Evolutionary conservation across 2,113 vertebrate genomes (phyloP).

Genomic region (Etia nguti): DNA sequence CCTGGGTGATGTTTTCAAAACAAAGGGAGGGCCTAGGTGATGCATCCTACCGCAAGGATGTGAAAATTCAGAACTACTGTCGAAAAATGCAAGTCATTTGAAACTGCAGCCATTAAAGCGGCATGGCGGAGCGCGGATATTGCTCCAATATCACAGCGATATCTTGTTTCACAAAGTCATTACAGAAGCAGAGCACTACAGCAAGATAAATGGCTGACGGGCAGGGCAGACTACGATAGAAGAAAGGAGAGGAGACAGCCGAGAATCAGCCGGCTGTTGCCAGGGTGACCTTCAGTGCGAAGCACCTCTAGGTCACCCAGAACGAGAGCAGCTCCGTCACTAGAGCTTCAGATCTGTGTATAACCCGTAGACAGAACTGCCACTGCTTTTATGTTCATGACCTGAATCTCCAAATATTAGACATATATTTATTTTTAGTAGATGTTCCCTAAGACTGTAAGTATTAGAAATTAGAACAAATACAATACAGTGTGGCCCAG

Average conservation of each 20-base stretch:
- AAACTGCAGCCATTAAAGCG: background rate
- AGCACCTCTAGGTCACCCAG: constrained; percentile 5
- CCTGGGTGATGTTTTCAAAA: background rate
- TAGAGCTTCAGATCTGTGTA: background rate
- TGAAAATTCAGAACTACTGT: background rate
- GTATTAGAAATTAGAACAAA: background rate
- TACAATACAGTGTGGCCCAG: background rate
- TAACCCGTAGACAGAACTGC: background rate
- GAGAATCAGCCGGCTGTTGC: constrained; percentile 24
- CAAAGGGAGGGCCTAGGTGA: background rate
- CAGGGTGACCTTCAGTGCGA: constrained; percentile 45
- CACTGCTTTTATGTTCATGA: background rate
- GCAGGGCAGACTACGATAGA: constrained; percentile 37
- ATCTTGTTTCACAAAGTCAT: constrained; percentile 45
- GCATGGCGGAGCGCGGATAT: background rate
- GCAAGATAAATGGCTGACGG: constrained; percentile 41
- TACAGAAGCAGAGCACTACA: background rate
- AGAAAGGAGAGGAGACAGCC: constrained; percentile 5
- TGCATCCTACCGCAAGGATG: background rate
- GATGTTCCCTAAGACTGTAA: background rate
- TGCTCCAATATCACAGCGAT: background rate
- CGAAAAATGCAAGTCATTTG: background rate
- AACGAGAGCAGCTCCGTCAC: background rate
- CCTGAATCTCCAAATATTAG: background rate
- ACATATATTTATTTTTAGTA: background rate